Evolutionary conservation across 2,797 vertebrate species (phyloP).

Genomic region (Anomalospiza imberbis): DNA sequence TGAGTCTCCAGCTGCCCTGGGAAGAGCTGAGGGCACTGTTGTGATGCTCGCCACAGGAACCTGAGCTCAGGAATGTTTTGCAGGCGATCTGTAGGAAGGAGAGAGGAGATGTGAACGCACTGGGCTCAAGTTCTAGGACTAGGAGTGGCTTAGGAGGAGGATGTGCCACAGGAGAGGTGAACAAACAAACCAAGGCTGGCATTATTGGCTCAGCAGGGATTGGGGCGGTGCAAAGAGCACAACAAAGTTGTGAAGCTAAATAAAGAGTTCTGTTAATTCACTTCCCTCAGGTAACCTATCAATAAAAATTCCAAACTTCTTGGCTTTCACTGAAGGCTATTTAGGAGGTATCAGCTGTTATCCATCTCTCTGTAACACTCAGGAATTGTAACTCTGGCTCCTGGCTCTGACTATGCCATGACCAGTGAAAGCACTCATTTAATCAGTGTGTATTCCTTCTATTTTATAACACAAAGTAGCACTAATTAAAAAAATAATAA

Average conservation of each 20-base stretch:
- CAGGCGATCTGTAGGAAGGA: neutral
- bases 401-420: neutral
- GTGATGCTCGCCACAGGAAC: neutral
- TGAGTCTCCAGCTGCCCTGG: neutral
- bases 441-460: neutral
- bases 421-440: neutral
- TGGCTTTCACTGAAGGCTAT: neutral
- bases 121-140: neutral
- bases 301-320: neutral
- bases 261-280: neutral
- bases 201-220: neutral
- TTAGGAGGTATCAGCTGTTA: neutral
- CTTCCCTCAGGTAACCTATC: neutral
- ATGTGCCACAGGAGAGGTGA: neutral
- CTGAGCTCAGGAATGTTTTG: neutral
- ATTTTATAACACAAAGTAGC: neutral
- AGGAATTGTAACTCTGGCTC: neutral
- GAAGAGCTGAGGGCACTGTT: neutral
- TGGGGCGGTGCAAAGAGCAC: neutral
- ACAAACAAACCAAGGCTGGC: neutral
- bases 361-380: neutral
- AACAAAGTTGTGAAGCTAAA: neutral
- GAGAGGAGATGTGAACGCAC: neutral
- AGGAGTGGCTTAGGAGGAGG: neutral
- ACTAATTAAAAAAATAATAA: neutral